Percentiles rank a stretch among this genome's conserved stretches.
Conservation (phyloP, 2,113 vertebrate species). For the Lasiurus borealis region DNA sequence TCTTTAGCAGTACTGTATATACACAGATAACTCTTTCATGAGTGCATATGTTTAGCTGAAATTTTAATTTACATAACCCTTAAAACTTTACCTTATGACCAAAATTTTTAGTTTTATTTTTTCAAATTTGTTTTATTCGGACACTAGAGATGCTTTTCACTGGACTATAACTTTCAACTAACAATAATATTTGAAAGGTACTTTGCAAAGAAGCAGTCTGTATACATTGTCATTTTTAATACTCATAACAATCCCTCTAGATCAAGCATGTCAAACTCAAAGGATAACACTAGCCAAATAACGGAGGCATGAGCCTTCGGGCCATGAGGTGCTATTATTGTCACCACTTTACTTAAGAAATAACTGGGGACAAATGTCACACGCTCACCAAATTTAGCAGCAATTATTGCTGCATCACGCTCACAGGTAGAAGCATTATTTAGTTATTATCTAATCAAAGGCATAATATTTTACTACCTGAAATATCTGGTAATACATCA, state of each 20-base stretch:
- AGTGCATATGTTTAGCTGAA: background rate
- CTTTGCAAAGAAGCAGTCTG: background rate
- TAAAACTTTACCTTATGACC: constrained; percentile 32
- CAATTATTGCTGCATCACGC: background rate
- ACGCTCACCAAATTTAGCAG: background rate
- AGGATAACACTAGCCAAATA: too few species aligned
- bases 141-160: background rate
- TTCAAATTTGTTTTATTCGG: constrained; percentile 64
- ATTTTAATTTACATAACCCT: background rate
- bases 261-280: background rate
- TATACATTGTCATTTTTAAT: background rate
- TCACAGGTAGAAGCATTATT: background rate
- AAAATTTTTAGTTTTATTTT: constrained; percentile 65
- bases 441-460: background rate
- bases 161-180: background rate
- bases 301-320: too few species aligned
- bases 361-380: background rate
- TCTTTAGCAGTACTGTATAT: background rate
- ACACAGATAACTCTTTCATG: background rate
- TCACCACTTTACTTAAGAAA: background rate
- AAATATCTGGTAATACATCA: background rate
- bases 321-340: background rate
- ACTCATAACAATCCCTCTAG: background rate
- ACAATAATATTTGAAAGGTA: background rate
- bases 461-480: constrained; percentile 14